A percentile compares a stretch with the other conserved stretches of the same genome.
Evolutionary conservation across 37 sponge, comb jelly and placozoan genomes (phyloP).

Genomic region (Diacarnus erythraeanus): DNA sequence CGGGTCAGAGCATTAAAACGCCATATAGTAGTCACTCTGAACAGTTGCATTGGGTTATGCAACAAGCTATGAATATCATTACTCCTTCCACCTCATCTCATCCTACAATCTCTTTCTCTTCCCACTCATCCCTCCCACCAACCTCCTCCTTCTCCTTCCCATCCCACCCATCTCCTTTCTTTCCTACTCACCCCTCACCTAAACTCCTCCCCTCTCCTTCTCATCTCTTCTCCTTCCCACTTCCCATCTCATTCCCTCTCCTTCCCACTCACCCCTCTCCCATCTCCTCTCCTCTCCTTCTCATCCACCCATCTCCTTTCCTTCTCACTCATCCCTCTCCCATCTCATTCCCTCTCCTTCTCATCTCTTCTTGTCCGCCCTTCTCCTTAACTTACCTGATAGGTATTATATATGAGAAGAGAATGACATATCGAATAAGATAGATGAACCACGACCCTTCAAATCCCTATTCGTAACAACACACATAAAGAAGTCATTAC

Average conservation of each 20-base stretch:
- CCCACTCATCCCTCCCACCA: no score
- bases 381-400: slow-evolving; percentile 66
- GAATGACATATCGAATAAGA: slow-evolving; percentile 82
- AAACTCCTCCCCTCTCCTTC: no score
- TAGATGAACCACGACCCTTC: slow-evolving; percentile 74
- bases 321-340: neutral
- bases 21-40: no score
- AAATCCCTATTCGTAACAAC: slow-evolving; percentile 51
- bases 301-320: neutral
- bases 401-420: slow-evolving; percentile 96
- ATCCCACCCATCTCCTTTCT: no score
- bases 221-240: neutral
- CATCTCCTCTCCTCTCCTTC: neutral
- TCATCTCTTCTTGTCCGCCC: neutral
- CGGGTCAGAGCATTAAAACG: no score
- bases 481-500: slow-evolving; percentile 8
- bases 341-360: neutral
- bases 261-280: no score
- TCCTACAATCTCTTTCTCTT: no score
- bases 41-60: no score
- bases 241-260: neutral
- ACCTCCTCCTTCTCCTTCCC: no score
- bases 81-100: no score
- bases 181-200: neutral
- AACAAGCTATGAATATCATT: no score